A percentile compares a stretch with the other conserved stretches of the same genome.
Evolutionary conservation across 1,140 invertebrate species (phyloP).

Genomic region (Diuraphis noxia): DNA sequence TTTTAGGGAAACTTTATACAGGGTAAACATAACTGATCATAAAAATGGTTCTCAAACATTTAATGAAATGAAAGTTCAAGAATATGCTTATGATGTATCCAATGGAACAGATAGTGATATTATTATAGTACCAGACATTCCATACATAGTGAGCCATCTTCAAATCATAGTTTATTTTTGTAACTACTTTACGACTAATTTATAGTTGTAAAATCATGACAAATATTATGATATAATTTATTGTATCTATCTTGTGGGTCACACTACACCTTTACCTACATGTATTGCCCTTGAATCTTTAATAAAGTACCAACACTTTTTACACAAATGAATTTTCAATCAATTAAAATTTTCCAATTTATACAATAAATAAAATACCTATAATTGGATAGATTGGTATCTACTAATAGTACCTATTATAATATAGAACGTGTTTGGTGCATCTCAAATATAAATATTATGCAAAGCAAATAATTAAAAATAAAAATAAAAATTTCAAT

Average conservation of each 20-base stretch:
- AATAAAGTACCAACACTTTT: background rate
- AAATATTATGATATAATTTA: background rate
- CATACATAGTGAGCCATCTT: constrained; percentile 62
- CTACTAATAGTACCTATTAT: too few species aligned
- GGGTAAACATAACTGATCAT: constrained; percentile 55
- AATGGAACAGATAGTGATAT: constrained; percentile 61
- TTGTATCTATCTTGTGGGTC: background rate
- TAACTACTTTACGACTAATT: background rate
- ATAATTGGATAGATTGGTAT: too few species aligned
- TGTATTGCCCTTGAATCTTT: background rate
- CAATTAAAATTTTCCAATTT: background rate
- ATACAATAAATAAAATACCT: background rate
- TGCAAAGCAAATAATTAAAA: too few species aligned
- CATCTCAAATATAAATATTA: too few species aligned
- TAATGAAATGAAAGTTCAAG: constrained; percentile 63
- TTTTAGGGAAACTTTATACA: constrained; percentile 37
- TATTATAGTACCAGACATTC: constrained; percentile 64
- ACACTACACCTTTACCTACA: background rate
- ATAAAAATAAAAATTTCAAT: background rate
- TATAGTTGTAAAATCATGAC: background rate
- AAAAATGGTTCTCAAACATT: constrained; percentile 66
- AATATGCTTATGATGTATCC: constrained; percentile 63
- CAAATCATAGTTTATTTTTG: background rate
- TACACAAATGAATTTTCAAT: background rate
- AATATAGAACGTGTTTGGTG: too few species aligned